Conservation (phyloP, 2,113 vertebrate genomes). For the Bungarus multicinctus region DNA sequence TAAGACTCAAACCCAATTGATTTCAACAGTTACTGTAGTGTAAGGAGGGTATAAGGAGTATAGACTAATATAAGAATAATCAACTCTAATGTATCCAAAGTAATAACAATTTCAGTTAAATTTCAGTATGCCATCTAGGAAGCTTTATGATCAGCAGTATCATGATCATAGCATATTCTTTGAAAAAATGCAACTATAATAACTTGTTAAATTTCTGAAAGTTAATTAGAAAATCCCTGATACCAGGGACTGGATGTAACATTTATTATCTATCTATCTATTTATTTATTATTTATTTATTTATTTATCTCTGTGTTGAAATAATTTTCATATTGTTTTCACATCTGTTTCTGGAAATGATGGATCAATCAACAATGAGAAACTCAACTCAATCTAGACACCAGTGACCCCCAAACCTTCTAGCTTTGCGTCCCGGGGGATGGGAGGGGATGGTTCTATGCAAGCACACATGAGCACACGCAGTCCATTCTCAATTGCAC, state of each 20-base stretch:
- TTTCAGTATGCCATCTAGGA: not conserved
- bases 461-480: too few relatives aligned
- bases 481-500: too few relatives aligned
- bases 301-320: not conserved
- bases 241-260: not conserved
- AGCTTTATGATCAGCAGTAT: not conserved
- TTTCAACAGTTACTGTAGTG: not conserved
- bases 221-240: not conserved
- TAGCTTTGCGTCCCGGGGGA: too few relatives aligned
- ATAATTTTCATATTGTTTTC: not conserved
- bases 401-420: too few relatives aligned
- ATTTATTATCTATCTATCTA: not conserved
- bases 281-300: not conserved
- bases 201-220: not conserved
- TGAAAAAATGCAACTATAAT: not conserved
- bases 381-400: not conserved
- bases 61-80: not conserved
- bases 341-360: not conserved
- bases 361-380: not conserved
- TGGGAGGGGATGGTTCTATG: too few relatives aligned
- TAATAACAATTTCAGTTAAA: not conserved
- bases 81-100: not conserved
- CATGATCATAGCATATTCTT: not conserved
- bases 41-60: not conserved
- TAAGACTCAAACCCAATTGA: not conserved